These are phyloP conservation scores for Oryzias javanicus DNA, from an alignment of 2,113 vertebrate genomes.

Conservation along the genomic window DNA sequence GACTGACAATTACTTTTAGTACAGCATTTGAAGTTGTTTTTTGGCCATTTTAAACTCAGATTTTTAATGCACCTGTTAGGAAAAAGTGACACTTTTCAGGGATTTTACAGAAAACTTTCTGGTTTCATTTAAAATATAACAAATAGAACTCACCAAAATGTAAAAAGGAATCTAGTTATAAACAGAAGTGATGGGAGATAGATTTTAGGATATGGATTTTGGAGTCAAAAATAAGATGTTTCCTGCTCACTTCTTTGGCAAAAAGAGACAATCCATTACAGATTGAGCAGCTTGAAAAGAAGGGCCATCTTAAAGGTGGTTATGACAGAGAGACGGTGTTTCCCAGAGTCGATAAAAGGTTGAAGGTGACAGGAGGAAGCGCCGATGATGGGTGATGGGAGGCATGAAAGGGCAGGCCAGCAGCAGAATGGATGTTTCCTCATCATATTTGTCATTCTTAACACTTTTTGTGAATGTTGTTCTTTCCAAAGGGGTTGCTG, in stretches of 20 bases:
- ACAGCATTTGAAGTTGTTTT: slow-evolving; percentile 19
- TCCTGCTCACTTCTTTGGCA: slow-evolving; percentile 31
- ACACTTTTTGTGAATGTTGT: neutral
- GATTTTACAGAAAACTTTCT: neutral
- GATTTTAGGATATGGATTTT: slow-evolving; percentile 42
- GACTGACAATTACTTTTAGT: slow-evolving; percentile 37
- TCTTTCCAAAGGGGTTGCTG: neutral
- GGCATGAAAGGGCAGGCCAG: neutral
- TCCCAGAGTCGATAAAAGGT: slow-evolving; percentile 14
- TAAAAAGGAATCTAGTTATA: slow-evolving; percentile 23
- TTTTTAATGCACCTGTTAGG: slow-evolving; percentile 1
- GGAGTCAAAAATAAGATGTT: slow-evolving; percentile 32
- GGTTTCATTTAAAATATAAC: slow-evolving; percentile 28
- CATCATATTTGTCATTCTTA: slow-evolving; percentile 1
- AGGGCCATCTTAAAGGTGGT: slow-evolving; percentile 43
- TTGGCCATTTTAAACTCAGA: slow-evolving; percentile 18
- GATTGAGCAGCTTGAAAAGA: slow-evolving; percentile 24
- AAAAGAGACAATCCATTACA: slow-evolving; percentile 18
- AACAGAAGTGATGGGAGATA: slow-evolving; percentile 28
- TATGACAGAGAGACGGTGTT: slow-evolving; percentile 44
- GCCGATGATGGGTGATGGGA: neutral
- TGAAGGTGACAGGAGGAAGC: slow-evolving; percentile 15
- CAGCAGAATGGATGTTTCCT: slow-evolving; percentile 2
- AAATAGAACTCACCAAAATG: slow-evolving; percentile 37
- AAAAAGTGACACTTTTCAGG: slow-evolving; percentile 3